phyloP scores from a whole-genome alignment of 2,113 vertebrate species.

The Toxotes chatareus region DNA sequence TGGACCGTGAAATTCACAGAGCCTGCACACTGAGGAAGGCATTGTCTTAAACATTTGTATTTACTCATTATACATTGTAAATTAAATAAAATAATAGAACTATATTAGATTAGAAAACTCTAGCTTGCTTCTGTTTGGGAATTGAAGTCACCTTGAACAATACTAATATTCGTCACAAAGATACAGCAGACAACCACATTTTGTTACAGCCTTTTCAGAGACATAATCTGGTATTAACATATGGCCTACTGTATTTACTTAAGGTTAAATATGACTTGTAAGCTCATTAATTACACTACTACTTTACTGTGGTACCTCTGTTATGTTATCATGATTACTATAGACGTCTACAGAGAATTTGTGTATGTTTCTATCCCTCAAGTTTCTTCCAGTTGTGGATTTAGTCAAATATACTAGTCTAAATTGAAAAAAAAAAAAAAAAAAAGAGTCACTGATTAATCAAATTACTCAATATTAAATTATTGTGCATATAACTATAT shows the following conservation, averaged over 20 bases:
- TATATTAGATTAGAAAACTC: background rate
- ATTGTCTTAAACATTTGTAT: background rate
- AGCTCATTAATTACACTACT: background rate
- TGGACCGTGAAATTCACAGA: background rate
- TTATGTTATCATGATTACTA: background rate
- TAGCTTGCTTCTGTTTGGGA: background rate
- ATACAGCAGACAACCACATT: background rate
- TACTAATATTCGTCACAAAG: background rate
- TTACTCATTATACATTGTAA: background rate
- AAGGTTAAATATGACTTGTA: too few species aligned
- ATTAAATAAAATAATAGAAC: background rate
- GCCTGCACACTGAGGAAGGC: background rate
- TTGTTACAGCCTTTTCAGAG: too few species aligned
- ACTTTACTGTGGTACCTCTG: background rate
- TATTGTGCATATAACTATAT: background rate
- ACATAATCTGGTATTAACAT: too few species aligned
- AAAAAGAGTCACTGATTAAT: too few species aligned
- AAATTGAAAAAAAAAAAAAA: too few species aligned
- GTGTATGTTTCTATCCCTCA: background rate
- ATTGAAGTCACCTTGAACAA: constrained; percentile 21
- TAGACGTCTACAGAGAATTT: background rate
- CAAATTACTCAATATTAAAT: background rate
- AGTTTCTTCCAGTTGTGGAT: too few species aligned
- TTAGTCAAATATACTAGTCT: too few species aligned
- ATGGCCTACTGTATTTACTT: too few species aligned